phyloP scores from a whole-genome alignment of 2,113 vertebrate genomes.

The Stercorarius parasiticus region DNA sequence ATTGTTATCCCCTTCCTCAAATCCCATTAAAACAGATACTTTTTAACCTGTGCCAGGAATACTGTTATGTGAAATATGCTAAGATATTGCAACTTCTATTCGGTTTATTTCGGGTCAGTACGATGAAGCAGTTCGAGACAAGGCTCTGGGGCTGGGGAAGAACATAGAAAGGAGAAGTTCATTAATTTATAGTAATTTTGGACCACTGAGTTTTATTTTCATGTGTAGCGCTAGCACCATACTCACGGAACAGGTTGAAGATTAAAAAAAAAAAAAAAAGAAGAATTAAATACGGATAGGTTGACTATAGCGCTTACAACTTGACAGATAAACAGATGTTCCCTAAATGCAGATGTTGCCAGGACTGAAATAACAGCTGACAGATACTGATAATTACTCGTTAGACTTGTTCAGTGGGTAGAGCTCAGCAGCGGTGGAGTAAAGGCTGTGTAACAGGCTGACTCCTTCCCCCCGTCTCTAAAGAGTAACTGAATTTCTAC shows the following conservation, averaged over 20 bases:
- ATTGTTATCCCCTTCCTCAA: neutral
- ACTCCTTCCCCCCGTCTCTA: neutral
- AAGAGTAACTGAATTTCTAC: neutral
- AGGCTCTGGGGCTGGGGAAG: neutral
- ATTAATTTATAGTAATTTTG: neutral
- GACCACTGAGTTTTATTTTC: neutral
- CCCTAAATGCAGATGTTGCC: constrained; percentile 20
- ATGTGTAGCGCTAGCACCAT: neutral
- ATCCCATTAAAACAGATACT: neutral
- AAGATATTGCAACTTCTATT: neutral
- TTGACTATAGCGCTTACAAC: neutral
- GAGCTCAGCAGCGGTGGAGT: rapidly evolving
- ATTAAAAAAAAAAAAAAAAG: neutral
- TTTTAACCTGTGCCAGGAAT: neutral
- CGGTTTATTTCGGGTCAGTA: neutral
- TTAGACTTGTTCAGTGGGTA: neutral
- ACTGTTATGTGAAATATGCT: neutral
- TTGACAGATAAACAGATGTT: neutral
- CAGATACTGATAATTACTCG: neutral
- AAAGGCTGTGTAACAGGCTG: neutral
- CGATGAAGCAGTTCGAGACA: neutral
- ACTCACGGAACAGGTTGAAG: neutral
- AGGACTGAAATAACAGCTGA: neutral
- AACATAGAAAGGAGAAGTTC: neutral
- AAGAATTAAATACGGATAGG: neutral